Evolutionary conservation across 2,888 invertebrate species (phyloP), one percentile per base, ranked within the genome.

Genomic region (Nemapogon koenigi): DNA sequence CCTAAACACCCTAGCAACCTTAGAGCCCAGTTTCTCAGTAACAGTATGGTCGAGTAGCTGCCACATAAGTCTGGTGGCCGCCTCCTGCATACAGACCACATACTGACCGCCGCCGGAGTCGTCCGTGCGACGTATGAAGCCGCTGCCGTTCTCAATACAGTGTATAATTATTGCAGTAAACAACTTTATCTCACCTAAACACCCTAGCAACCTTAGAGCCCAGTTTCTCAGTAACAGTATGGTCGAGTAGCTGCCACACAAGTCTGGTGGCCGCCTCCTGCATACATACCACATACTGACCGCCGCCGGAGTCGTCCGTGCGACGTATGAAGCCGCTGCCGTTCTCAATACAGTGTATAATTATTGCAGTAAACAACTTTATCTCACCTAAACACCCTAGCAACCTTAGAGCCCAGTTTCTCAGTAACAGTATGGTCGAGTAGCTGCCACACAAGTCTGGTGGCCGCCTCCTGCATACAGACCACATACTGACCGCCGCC

Each of bases 31-130:
- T 48, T 92, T 84, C 73, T 96, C 94, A 22, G 89, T 84, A 37
- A 97, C 88, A 16, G 89, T 80, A 51, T 90, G 89, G 55, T 94
- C 94, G 1, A 94, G 75, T 36, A 85, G 82, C 31, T 85, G 81
- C 68, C 86, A 84, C n/a, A 90, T 83, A 37, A 96, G 76, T 37
- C 86, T 82, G 16, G 78, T 78, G 42, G 93, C 84, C 0, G 90
- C 89, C 46, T 82, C 79, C 45, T 84, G 83, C 57, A 90, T 81
- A 53, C 90, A 86, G 41, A 97, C 85, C 31, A 83, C 80, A 63
- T 85, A 92, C 53, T 90, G 89, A 0, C 96, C 96, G 35, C 92
- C 92, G 35, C 89, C 86, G 44, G 90, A 88, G 48, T 93, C 94
- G 2, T 91, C 93, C 11, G 83, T 75, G 57, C 87, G 87, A 3